Conservation (phyloP, 1,140 invertebrate genomes). For the Drosophila orosa region DNA sequence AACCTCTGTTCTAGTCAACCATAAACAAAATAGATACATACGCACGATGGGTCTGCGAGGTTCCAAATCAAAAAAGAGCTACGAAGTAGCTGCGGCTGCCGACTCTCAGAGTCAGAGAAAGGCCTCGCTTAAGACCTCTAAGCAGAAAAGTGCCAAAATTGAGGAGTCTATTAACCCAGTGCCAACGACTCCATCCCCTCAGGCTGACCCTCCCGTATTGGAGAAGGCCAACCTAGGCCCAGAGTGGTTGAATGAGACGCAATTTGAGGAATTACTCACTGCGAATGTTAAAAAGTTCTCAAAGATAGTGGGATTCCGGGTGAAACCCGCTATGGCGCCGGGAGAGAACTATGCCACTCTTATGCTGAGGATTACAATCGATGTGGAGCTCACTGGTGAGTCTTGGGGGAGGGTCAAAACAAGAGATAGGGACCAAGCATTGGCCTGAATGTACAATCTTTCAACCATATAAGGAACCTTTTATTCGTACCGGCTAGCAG, state of each 20-base stretch:
- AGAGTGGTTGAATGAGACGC: constrained; percentile 84
- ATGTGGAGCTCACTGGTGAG: constrained; percentile 65
- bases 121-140: background rate
- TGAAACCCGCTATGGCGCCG: constrained; percentile 47
- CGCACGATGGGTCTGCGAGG: constrained; percentile 28
- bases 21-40: background rate
- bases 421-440: background rate
- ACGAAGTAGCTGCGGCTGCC: constrained; percentile 21
- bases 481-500: background rate
- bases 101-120: background rate
- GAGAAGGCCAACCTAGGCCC: constrained; percentile 47
- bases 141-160: background rate
- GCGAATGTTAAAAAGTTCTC: constrained; percentile 71
- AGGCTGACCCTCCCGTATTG: constrained; percentile 5
- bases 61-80: constrained; percentile 46
- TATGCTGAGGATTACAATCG: constrained; percentile 69
- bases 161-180: constrained; percentile 1
- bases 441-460: background rate
- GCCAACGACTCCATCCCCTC: background rate
- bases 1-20: constrained; percentile 3
- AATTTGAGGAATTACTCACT: constrained; percentile 82
- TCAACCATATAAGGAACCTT: background rate
- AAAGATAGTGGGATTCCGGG: constrained; percentile 59
- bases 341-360: constrained; percentile 77
- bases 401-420: background rate